Evolutionary conservation across 1,140 invertebrate species (phyloP), one percentile per base, ranked within the genome.

Genomic region (Nasonia vitripennis): DNA sequence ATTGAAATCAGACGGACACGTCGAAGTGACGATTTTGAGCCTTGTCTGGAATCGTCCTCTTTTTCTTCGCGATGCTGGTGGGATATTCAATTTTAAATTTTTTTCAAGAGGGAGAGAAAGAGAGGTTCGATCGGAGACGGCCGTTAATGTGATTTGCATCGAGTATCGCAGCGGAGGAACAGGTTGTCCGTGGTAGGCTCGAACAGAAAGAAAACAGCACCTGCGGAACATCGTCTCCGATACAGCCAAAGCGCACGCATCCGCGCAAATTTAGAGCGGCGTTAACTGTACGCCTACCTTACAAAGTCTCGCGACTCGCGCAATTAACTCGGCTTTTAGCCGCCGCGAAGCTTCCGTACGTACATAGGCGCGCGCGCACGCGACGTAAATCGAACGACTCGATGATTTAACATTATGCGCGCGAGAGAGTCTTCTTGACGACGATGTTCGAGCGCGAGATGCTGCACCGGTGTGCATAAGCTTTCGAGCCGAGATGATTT

Each of bases 381-480:
- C 73, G 73, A 34, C 6, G 37, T 34, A 71, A 20, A 75, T 45
- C 20, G 73, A 45, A 37, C 73, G 34, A 20, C 73, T 3, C 73
- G 27, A 45, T 75, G 73, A 75, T 75, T 75, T 45, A 75, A 75
- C 17, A 45, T 75, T 75, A 75, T 75, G 17, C 37, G 14, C 14
- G 27, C 70, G 7, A 34, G 70, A 9, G 70, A 9, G 31, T 27
- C 12, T 34, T 71, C 34, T 71, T 71, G 68, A 34, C 27, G 9
- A n/a, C 20, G 68, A 11, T 62, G 17, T 75, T 20, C 73, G 37
- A 12, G 23, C 41, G 20, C 20, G 31, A 11, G n/a, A 34, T 11
- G 31, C 27, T 27, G 27, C 17, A 41, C 62, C 70, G 27, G 31
- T 45, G 27, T 27, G 27, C 27, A 37, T 37, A 37, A 75, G 73